Conservation (phyloP, 1,140 invertebrate genomes). For the Heliconius eleuchia region DNA sequence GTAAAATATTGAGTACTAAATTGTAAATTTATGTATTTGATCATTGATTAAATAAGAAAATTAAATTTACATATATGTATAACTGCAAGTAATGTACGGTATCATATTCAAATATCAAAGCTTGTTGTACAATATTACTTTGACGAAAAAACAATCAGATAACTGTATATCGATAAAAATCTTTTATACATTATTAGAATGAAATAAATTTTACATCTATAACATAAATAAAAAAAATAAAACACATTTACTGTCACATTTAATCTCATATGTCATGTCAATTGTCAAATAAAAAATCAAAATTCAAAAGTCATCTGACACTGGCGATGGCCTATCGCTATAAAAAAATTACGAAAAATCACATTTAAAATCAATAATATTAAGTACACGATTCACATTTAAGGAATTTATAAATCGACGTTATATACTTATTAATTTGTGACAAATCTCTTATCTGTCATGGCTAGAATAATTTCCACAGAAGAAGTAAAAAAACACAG, state of each 20-base stretch:
- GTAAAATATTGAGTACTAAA: too few relatives aligned
- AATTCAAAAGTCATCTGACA: constrained; percentile 8
- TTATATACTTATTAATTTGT: not conserved
- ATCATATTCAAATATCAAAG: too few relatives aligned
- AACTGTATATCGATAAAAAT: too few relatives aligned
- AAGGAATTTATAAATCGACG: not conserved
- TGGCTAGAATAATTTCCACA: constrained; percentile 69
- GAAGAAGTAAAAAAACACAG: constrained; percentile 82
- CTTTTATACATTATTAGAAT: not conserved
- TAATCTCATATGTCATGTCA: not conserved
- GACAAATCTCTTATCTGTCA: constrained; percentile 26
- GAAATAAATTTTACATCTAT: not conserved
- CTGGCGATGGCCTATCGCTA: not conserved
- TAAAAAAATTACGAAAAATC: not conserved
- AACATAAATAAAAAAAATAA: not conserved
- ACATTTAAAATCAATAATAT: not conserved
- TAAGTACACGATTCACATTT: not conserved
- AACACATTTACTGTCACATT: not conserved
- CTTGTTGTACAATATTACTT: too few relatives aligned
- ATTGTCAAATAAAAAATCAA: not conserved
- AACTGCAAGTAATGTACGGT: too few relatives aligned
- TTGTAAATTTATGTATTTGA: too few relatives aligned
- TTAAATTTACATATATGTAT: too few relatives aligned
- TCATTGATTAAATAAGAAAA: too few relatives aligned
- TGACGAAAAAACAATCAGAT: too few relatives aligned